Evolutionary conservation across 2,797 vertebrate genomes (phyloP), one percentile per base, ranked within the genome.

Genomic region (Falco concolor): DNA sequence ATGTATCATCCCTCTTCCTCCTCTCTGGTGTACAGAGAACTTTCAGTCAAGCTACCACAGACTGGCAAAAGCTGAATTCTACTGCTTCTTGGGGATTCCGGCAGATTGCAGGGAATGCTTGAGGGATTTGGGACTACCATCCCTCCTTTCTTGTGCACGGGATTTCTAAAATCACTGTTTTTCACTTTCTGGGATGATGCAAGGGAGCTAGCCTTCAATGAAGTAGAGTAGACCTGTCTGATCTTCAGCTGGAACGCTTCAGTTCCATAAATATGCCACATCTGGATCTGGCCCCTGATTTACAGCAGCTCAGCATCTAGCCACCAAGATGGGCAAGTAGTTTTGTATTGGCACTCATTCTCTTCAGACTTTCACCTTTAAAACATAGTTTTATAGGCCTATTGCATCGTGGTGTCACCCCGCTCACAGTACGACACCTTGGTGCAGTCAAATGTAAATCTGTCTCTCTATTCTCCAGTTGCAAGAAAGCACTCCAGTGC

Each of bases 381-480:
- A 83, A 87, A 32, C 3, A 9, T 2, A 21, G 36, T 60, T 81
- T 83, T 86, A 12, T 40, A 61, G 38, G 12, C 23, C 57, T 32
- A 0, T 54, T 70, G 6, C 15, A 74, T 19, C 14, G 9, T 24
- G 30, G 23, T 14, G 22, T 27, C 30, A 22, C 21, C 61, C 28
- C 47, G 54, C 21, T 42, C 19, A 2, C 27, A 22, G 21, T 5
- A 12, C 2, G 13, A 13, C 21, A 45, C 52, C 32, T 40, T 23
- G 14, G 13, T 40, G 57, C 30, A 38, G 49, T 30, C 32, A 53
- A 22, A 38, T 12, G 9, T 53, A 25, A 88, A 81, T 64, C 50
- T 45, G 7, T 54, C 44, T 5, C 57, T 54, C 60, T 47, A 0
- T 12, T 65, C 10, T 24, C 32, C 2, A 2, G 34, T 1, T 36